Conservation (phyloP, 2,888 invertebrate species). For the Drosophila lacicola region DNA sequence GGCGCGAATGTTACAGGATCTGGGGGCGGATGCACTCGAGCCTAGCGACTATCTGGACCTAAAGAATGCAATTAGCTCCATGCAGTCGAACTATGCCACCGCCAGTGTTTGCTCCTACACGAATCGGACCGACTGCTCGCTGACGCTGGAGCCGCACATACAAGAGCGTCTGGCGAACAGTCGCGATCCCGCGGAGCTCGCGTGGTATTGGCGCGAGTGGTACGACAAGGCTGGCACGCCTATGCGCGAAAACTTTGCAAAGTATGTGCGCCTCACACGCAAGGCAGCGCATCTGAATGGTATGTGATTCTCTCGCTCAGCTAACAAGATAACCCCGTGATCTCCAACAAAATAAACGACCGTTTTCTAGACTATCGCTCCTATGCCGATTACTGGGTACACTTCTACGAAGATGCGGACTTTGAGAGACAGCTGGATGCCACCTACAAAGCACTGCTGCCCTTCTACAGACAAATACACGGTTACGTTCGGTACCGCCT, state of each 20-base stretch:
- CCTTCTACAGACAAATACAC: conserved; percentile 93
- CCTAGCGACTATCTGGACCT: conserved; percentile 88
- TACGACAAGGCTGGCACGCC: conserved; percentile 90
- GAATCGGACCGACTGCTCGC: conserved; percentile 88
- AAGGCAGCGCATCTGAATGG: conserved; percentile 90
- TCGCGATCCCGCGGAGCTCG: conserved; percentile 91
- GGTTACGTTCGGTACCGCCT: conserved; percentile 92
- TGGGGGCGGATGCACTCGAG: conserved; percentile 90
- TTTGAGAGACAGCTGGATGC: conserved; percentile 89
- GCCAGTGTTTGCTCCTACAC: conserved; percentile 90
- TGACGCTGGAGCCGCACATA: conserved; percentile 89
- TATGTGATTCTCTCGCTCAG: conserved; percentile 77
- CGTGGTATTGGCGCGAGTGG: conserved; percentile 93
- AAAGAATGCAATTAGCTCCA: conserved; percentile 88
- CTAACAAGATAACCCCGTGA: conserved; percentile 25
- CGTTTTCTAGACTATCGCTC: conserved; percentile 87
- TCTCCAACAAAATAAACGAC: neutral
- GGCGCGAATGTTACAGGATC: conserved; percentile 89
- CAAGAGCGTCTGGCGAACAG: conserved; percentile 89
- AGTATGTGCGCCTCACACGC: conserved; percentile 89
- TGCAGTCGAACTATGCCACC: conserved; percentile 91
- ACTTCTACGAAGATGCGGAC: conserved; percentile 89
- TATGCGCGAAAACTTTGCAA: conserved; percentile 87
- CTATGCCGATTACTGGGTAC: conserved; percentile 90
- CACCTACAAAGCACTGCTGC: conserved; percentile 90